These are phyloP conservation scores for Chorisops tibialis DNA, from an alignment of 2,888 invertebrate species.

Conservation along the genomic window DNA sequence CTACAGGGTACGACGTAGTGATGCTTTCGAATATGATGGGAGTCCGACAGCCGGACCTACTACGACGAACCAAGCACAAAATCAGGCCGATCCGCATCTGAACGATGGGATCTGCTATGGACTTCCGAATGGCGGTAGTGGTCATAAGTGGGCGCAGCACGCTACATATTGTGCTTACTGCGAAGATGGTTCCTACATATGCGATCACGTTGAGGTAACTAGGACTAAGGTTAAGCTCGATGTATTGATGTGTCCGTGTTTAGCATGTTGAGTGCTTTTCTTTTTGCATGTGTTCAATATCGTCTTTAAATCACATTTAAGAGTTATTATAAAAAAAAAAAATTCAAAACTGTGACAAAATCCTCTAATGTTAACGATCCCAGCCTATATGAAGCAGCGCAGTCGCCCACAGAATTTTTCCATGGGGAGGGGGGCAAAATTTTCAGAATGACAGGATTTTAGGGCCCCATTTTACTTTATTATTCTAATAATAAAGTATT, in stretches of 20 bases:
- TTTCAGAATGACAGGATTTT: no score
- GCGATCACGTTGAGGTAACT: conserved; percentile 53
- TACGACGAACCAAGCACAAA: conserved; percentile 26
- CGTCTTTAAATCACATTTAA: no score
- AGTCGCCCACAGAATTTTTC: no score
- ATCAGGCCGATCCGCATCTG: conserved; percentile 46
- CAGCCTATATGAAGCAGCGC: no score
- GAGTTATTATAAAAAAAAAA: no score
- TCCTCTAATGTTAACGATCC: no score
- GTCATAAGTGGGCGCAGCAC: conserved; percentile 47
- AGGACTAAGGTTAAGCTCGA: neutral
- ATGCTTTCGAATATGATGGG: conserved; percentile 29
- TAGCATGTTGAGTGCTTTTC: neutral
- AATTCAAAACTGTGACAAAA: no score
- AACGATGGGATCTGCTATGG: conserved; percentile 41
- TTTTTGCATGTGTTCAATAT: no score
- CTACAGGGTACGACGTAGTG: conserved; percentile 45
- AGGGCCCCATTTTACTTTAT: no score
- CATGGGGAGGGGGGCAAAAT: no score
- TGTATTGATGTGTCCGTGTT: neutral
- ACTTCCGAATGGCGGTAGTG: conserved; percentile 40
- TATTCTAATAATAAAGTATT: no score
- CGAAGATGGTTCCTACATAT: conserved; percentile 51
- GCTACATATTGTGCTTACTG: conserved; percentile 49
- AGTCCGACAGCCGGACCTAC: neutral